Percentiles rank a stretch among this genome's conserved stretches.
These are phyloP conservation scores for Gonioctena quinquepunctata DNA, from an alignment of 1,140 invertebrate genomes.

Conservation along the genomic window DNA sequence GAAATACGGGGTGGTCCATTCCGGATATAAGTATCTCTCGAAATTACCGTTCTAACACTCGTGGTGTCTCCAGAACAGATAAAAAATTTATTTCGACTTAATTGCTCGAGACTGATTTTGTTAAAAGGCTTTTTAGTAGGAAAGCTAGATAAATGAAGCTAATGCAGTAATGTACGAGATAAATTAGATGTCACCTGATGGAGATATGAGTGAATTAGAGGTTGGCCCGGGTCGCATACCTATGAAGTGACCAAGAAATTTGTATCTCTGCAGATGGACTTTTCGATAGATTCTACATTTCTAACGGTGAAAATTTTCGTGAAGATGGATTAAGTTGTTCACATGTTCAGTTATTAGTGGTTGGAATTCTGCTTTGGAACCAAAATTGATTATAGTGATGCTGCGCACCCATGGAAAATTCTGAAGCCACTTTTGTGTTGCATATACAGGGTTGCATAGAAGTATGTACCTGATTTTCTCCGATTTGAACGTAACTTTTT, in stretches of 20 bases:
- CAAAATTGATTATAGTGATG: no score
- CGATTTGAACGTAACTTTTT: no score
- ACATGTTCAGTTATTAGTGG: no score
- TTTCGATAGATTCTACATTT: no score
- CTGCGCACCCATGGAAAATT: no score
- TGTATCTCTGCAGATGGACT: neutral
- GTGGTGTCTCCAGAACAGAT: constrained; percentile 7
- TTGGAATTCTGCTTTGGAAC: no score
- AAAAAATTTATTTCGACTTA: constrained; percentile 15
- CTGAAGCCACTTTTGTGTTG: no score
- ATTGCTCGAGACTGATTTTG: constrained; percentile 17
- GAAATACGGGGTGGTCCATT: neutral
- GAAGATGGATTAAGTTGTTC: no score
- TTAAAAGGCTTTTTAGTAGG: constrained; percentile 11
- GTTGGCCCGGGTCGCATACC: neutral
- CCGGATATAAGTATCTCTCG: neutral
- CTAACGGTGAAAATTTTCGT: no score
- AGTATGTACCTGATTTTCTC: no score
- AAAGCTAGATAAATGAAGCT: constrained; percentile 1
- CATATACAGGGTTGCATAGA: no score
- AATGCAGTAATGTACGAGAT: constrained; percentile 6
- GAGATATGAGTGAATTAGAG: constrained; percentile 1
- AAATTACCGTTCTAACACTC: constrained; percentile 14
- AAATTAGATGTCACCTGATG: constrained; percentile 10
- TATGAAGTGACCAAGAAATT: neutral